Evolutionary conservation across 2,797 vertebrate genomes (phyloP).

Genomic region (Rachycentron canadum): DNA sequence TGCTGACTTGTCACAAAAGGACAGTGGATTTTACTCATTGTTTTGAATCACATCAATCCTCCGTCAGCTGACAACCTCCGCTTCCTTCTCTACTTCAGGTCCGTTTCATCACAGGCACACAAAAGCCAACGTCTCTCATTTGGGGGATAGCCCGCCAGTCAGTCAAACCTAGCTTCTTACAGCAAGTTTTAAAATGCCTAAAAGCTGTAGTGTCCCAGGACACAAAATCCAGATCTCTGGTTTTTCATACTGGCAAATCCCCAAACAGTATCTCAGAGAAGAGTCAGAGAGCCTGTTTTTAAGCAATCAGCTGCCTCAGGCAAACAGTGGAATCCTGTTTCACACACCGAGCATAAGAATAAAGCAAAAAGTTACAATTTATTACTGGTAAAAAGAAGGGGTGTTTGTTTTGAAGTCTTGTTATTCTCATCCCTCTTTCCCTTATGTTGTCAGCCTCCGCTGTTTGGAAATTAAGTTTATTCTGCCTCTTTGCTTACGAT

Average conservation of each 20-base stretch:
- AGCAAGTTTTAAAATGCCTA: constrained; percentile 16
- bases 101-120: constrained; percentile 24
- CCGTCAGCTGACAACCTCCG: constrained; percentile 25
- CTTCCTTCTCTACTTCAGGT: constrained; percentile 43
- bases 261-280: constrained; percentile 14
- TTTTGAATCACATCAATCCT: constrained; percentile 50
- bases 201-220: constrained; percentile 21
- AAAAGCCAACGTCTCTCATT: constrained; percentile 34
- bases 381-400: background rate
- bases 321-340: constrained; percentile 22
- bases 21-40: constrained; percentile 26
- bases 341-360: background rate
- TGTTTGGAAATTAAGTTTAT: background rate
- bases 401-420: constrained; percentile 2
- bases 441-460: background rate
- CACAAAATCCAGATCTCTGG: constrained; percentile 28
- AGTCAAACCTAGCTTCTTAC: constrained; percentile 23
- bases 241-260: constrained; percentile 32
- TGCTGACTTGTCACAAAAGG: constrained; percentile 17
- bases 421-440: background rate
- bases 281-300: constrained; percentile 13
- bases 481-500: background rate
- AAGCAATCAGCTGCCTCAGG: constrained; percentile 21
- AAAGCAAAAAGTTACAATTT: background rate
- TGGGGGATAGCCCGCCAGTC: constrained; percentile 22